Percentiles rank a stretch among this genome's conserved stretches.
Evolutionary conservation across 2,888 invertebrate genomes (phyloP).

Genomic region (Kuschelorhynchus macadamiae): DNA sequence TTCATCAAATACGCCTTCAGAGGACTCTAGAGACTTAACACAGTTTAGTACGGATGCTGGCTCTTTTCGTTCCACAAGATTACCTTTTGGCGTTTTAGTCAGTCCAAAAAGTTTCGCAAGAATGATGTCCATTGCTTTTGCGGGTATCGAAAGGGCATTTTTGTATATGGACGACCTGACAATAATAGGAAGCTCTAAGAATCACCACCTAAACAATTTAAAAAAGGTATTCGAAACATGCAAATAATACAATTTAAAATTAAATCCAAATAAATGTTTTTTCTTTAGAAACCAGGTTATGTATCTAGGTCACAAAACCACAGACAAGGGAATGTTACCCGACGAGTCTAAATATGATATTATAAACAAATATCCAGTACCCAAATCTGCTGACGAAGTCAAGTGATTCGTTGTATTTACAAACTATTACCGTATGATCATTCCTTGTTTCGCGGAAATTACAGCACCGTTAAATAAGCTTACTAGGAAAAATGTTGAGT

Average conservation of each 20-base stretch:
- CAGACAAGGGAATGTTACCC: slow-evolving; percentile 18
- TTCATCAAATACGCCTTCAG: slow-evolving; percentile 2
- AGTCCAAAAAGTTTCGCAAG: background rate
- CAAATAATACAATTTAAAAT: slow-evolving; percentile 26
- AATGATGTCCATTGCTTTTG: background rate
- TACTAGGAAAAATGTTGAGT: slow-evolving; percentile 25
- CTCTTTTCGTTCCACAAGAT: background rate
- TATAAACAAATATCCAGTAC: slow-evolving; percentile 25
- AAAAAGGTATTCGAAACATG: too few species aligned
- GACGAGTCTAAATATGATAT: slow-evolving; percentile 17
- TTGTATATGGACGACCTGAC: background rate
- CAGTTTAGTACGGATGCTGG: background rate
- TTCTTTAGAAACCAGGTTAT: slow-evolving; percentile 36
- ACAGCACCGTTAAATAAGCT: slow-evolving; percentile 25
- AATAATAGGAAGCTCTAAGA: background rate
- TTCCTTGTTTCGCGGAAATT: slow-evolving; percentile 35
- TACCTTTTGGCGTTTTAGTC: background rate
- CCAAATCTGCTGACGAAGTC: slow-evolving; percentile 29
- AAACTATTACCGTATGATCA: slow-evolving; percentile 30
- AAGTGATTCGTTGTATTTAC: slow-evolving; percentile 1
- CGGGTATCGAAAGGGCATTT: background rate
- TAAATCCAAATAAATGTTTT: slow-evolving; percentile 40
- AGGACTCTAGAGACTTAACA: background rate
- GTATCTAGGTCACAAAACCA: slow-evolving; percentile 34
- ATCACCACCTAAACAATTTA: too few species aligned